Conservation (phyloP, 2,797 vertebrate species). For the Sorex maritimensis region DNA sequence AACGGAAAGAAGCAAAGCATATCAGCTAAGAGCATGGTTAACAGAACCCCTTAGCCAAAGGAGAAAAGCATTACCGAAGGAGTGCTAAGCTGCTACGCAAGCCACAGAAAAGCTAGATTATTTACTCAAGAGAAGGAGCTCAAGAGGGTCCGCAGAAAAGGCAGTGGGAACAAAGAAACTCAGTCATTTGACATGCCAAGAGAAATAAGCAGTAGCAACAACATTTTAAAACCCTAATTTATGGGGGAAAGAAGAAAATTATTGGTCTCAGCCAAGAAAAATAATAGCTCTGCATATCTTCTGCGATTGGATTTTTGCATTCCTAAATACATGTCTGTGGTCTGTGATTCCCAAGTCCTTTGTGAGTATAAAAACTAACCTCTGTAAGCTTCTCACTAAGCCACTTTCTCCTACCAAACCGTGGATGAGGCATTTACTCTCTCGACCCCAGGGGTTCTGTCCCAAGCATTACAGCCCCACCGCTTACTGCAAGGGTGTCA, state of each 20-base stretch:
- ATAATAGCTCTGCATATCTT: constrained; percentile 81
- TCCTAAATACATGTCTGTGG: constrained; percentile 78
- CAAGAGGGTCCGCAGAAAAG: constrained; percentile 64
- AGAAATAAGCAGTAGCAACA: constrained; percentile 82
- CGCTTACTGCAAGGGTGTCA: not conserved
- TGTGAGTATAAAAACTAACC: constrained; percentile 77
- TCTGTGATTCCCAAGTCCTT: constrained; percentile 79
- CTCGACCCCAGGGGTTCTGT: not conserved
- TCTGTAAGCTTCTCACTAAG: constrained; percentile 69
- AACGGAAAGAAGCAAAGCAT: constrained; percentile 23
- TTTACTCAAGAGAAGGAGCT: constrained; percentile 57
- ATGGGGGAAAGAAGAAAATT: constrained; percentile 80
- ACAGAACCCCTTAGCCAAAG: constrained; percentile 36
- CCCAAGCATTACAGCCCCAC: not conserved
- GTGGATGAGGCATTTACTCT: not conserved
- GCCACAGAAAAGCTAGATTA: constrained; percentile 47
- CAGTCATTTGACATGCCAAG: constrained; percentile 66
- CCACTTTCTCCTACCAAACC: constrained; percentile 49
- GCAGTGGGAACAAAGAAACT: constrained; percentile 77
- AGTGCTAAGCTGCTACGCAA: constrained; percentile 51
- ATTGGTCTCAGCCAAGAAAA: constrained; percentile 81
- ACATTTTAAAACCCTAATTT: constrained; percentile 84
- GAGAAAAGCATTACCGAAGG: not conserved
- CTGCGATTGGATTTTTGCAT: constrained; percentile 79
- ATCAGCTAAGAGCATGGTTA: not conserved